Evolutionary conservation across 2,888 invertebrate species (phyloP).

Genomic region (Ochropacha duplaris): DNA sequence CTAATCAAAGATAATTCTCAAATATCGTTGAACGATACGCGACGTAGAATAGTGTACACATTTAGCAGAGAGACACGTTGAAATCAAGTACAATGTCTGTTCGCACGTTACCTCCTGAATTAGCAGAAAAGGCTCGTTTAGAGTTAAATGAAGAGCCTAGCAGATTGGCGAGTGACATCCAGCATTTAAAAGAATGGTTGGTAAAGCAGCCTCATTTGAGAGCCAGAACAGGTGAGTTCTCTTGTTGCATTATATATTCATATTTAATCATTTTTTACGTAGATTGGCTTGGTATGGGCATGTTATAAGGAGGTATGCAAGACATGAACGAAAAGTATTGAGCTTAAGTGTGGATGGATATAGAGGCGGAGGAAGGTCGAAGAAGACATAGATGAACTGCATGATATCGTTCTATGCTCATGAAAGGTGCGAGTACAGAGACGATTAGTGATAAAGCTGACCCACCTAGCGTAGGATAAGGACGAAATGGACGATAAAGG

Average conservation of each 20-base stretch:
- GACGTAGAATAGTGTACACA: conserved; percentile 14
- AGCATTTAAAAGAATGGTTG: conserved; percentile 81
- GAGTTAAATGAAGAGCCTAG: conserved; percentile 82
- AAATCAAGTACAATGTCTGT: conserved; percentile 42
- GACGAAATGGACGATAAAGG: too few relatives aligned
- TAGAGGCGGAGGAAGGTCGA: too few relatives aligned
- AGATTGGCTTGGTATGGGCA: too few relatives aligned
- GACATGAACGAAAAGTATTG: too few relatives aligned
- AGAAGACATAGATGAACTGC: too few relatives aligned
- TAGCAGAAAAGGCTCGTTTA: conserved; percentile 67
- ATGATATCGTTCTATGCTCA: too few relatives aligned
- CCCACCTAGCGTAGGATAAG: too few relatives aligned
- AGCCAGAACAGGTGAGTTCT: conserved; percentile 46
- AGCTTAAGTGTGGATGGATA: too few relatives aligned
- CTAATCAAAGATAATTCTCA: conserved; percentile 30
- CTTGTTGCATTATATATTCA: not conserved
- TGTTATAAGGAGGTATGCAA: too few relatives aligned
- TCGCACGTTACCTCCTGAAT: conserved; percentile 46
- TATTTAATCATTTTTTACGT: too few relatives aligned
- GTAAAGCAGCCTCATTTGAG: conserved; percentile 80
- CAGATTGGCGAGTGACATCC: conserved; percentile 68
- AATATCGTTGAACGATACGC: conserved; percentile 20
- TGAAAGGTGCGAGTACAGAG: too few relatives aligned
- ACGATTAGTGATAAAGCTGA: too few relatives aligned
- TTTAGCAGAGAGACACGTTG: not conserved